Conservation (phyloP, 2,888 invertebrate species). For the Invenusta paracnida region DNA sequence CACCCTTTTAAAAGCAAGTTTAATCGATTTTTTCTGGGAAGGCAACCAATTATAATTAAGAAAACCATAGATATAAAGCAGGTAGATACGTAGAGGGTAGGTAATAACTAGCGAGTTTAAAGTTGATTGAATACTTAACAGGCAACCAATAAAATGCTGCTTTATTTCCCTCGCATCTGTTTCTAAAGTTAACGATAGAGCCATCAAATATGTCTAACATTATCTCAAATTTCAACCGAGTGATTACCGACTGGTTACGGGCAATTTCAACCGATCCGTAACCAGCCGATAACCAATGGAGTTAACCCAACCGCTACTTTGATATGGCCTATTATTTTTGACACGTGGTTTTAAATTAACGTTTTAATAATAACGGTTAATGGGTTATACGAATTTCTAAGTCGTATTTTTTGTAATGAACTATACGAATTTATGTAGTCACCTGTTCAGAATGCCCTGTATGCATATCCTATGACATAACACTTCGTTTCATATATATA, state of each 20-base stretch:
- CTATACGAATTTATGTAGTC: too few species aligned
- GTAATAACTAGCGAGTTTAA: not conserved
- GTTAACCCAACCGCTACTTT: not conserved
- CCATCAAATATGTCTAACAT: not conserved
- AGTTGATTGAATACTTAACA: not conserved
- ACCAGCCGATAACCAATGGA: not conserved
- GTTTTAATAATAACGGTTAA: too few species aligned
- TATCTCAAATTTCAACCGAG: constrained; percentile 26
- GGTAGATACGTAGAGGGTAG: not conserved
- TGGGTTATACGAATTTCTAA: too few species aligned
- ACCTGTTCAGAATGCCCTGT: too few species aligned
- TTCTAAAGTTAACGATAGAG: constrained; percentile 4
- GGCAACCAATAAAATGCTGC: not conserved
- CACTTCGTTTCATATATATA: too few species aligned
- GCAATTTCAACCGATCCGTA: not conserved
- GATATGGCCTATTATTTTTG: not conserved
- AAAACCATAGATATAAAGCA: not conserved
- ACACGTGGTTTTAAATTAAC: too few species aligned
- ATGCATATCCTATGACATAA: too few species aligned
- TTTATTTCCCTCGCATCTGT: not conserved
- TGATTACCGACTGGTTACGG: constrained; percentile 2
- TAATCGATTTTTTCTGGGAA: not conserved
- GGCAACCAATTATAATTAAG: not conserved
- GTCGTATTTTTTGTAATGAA: too few species aligned
- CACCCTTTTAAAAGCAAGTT: not conserved